Base-by-base conservation (phyloP, 37 sponge, comb jelly and placozoan species). In the Hexactinellida sp. region DNA sequence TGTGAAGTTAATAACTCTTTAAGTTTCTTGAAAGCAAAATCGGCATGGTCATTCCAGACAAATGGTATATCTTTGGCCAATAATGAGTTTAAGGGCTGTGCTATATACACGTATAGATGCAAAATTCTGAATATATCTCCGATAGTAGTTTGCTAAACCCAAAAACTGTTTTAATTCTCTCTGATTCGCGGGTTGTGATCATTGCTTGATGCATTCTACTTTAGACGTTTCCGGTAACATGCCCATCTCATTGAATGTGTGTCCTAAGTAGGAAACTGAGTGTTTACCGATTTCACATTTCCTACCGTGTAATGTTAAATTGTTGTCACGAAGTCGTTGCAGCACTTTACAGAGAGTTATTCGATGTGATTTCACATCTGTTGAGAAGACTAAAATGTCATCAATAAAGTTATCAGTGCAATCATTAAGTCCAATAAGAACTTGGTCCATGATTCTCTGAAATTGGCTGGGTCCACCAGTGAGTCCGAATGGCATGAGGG, bases 1-100 rank as follows among this genome's bases (percentile, higher is more conserved):
- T 84, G 24, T 1, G 87, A 86, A 36, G 86, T 24, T 25, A 86
- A 38, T n/a, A n/a, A n/a, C n/a, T n/a, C n/a, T n/a, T n/a, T n/a
- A n/a, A n/a, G n/a, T n/a, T n/a, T n/a, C n/a, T 30, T 84, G 54
- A 84, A 84, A 21, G 85, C 37, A 35, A 25, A 5, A 25, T 84
- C 38, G 3, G 30, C 32, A 10, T 38, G 9, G 5, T 35, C 85
- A 25, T 35, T 84, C 85, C 85, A 84, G 9, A 32, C 5, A 37
- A 35, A 84, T 28, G 37, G 5, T 10, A 41, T 16, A 38, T 84
- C 41, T 19, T 84, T 84, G 9, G 34, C 38, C 16, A 76, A 19
- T 19, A 76, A 35, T 13, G 36, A 30, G 36, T 76, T 30, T 19
- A 76, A 19, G 5, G 82, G 82, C 10, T 76, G 9, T 9, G 82